phyloP scores from a whole-genome alignment of 2,888 invertebrate genomes.

The Mactromeris polynyma region DNA sequence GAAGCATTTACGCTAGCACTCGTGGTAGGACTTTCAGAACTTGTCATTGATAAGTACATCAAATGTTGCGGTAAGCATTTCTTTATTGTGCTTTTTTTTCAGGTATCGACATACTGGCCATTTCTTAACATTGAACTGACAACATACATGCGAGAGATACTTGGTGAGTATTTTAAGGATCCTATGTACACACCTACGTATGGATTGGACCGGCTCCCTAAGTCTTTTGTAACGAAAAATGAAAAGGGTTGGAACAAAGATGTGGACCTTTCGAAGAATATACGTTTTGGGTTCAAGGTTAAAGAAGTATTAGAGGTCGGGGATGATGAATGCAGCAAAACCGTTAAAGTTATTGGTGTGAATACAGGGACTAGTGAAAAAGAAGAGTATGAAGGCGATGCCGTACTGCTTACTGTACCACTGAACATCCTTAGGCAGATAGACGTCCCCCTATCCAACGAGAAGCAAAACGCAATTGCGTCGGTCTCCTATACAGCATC shows the following conservation, averaged over 20 bases:
- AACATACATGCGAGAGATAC: conserved; percentile 6
- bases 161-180: conserved; percentile 38
- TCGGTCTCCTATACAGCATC: too few species aligned
- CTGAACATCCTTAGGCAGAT: too few species aligned
- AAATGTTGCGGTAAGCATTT: neutral
- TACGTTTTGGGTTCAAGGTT: too few species aligned
- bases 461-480: conserved; percentile 33
- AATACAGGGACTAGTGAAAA: conserved; percentile 43
- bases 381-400: conserved; percentile 16
- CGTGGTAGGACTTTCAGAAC: neutral
- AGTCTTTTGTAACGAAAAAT: too few species aligned
- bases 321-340: too few species aligned
- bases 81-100: neutral
- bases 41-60: neutral
- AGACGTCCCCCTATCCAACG: conserved; percentile 20
- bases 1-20: neutral
- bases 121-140: neutral
- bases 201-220: too few species aligned
- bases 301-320: too few species aligned
- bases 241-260: neutral
- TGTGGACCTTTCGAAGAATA: too few species aligned
- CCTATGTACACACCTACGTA: conserved; percentile 27
- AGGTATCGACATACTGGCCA: conserved; percentile 33
- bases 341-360: conserved; percentile 38
- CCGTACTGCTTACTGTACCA: too few species aligned